phyloP scores from a whole-genome alignment of 2,113 vertebrate genomes.

The Myotis davidii region DNA sequence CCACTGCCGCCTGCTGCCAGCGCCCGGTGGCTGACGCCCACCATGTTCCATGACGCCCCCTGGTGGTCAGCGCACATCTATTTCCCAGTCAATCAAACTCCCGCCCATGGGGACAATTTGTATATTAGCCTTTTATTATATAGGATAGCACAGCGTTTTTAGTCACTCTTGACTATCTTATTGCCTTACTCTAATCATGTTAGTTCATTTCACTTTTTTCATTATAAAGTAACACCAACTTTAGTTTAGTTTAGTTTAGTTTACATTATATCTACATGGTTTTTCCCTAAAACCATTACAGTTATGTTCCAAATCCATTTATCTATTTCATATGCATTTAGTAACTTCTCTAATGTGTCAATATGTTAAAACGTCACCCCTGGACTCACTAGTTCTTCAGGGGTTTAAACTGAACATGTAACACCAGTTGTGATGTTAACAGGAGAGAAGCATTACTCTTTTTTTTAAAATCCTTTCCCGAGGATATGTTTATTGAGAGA shows the following conservation, averaged over 20 bases:
- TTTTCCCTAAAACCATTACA: background rate
- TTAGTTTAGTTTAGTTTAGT: background rate
- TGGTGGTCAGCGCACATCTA: no score
- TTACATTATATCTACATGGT: background rate
- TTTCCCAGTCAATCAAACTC: no score
- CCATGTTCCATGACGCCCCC: no score
- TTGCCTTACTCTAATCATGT: background rate
- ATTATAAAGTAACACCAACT: background rate
- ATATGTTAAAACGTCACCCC: background rate
- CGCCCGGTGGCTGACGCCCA: no score
- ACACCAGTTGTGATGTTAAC: background rate
- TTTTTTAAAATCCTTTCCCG: no score
- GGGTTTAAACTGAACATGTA: background rate
- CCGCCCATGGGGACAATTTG: no score
- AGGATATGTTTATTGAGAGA: no score
- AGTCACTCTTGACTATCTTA: background rate
- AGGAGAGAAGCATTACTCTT: background rate
- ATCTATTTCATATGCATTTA: background rate
- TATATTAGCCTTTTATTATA: no score
- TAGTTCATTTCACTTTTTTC: background rate
- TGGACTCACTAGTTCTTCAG: background rate
- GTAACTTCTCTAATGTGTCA: background rate
- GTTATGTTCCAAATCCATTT: background rate
- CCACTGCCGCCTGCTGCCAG: no score
- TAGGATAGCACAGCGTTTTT: no score